Percentiles rank a stretch among this genome's conserved stretches.
These are phyloP conservation scores for Drosophila pseudoananassae DNA, from an alignment of 1,140 invertebrate species.

Conservation along the genomic window DNA sequence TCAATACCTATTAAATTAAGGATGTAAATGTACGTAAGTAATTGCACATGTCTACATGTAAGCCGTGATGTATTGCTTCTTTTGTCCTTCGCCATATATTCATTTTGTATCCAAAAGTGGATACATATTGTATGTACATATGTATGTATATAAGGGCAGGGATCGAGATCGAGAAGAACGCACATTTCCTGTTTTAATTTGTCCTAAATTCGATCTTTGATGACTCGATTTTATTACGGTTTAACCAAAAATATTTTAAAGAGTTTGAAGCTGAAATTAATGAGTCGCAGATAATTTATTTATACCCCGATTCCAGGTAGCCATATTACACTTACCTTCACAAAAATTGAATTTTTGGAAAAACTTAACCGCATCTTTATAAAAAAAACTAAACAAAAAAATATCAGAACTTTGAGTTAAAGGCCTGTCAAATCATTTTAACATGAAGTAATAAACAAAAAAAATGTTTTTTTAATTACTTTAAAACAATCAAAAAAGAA, in stretches of 20 bases:
- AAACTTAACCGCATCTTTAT: too few species aligned
- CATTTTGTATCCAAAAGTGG: neutral
- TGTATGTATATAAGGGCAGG: neutral
- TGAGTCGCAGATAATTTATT: too few species aligned
- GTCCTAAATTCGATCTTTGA: slow-evolving; percentile 1
- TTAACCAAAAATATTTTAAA: neutral
- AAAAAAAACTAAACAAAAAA: too few species aligned
- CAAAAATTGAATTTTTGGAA: too few species aligned
- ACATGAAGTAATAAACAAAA: too few species aligned
- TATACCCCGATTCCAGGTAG: too few species aligned
- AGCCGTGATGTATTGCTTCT: slow-evolving; percentile 2
- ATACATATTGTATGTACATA: neutral
- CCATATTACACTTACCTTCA: too few species aligned
- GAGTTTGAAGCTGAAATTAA: too few species aligned
- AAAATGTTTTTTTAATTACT: too few species aligned
- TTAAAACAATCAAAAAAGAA: too few species aligned
- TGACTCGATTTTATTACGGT: neutral
- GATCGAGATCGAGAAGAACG: neutral
- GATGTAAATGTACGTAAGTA: neutral
- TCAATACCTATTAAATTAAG: neutral
- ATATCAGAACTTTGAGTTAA: too few species aligned
- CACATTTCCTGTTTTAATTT: neutral
- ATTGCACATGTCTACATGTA: neutral
- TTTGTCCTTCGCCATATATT: slow-evolving; percentile 1
- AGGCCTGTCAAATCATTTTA: too few species aligned